Evolutionary conservation across 2,888 invertebrate genomes (phyloP).

Genomic region (Drosophila cognata): DNA sequence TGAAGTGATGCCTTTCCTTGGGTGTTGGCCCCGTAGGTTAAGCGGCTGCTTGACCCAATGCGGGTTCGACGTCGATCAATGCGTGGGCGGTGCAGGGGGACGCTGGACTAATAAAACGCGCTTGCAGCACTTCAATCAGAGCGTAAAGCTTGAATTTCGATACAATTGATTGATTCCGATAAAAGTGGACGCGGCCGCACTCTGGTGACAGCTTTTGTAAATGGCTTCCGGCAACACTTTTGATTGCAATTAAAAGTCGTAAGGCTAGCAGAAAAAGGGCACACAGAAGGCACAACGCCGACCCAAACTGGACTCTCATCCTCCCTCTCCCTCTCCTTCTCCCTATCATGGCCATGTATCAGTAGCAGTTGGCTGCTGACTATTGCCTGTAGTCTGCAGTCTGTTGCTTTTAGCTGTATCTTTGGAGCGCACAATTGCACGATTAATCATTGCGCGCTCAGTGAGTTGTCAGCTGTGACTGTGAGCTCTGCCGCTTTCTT

Average conservation of each 20-base stretch:
- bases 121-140: constrained; percentile 62
- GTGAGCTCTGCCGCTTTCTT: constrained; percentile 49
- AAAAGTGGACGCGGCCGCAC: constrained; percentile 58
- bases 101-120: not conserved
- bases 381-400: constrained; percentile 16
- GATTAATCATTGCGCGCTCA: constrained; percentile 81
- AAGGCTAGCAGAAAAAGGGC: constrained; percentile 70
- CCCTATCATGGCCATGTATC: constrained; percentile 52
- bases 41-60: constrained; percentile 55
- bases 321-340: not conserved
- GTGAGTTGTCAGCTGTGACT: constrained; percentile 81
- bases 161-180: constrained; percentile 74
- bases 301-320: not conserved
- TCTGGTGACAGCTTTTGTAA: constrained; percentile 77
- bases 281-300: constrained; percentile 41
- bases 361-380: constrained; percentile 24
- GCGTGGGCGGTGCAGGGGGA: constrained; percentile 26
- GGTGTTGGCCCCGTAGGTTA: constrained; percentile 49
- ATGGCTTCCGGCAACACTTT: constrained; percentile 81
- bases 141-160: constrained; percentile 59
- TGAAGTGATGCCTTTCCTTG: constrained; percentile 44
- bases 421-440: constrained; percentile 72
- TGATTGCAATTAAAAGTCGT: constrained; percentile 75
- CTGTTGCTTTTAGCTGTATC: constrained; percentile 38
- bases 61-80: constrained; percentile 31